phyloP scores from a whole-genome alignment of 2,888 invertebrate genomes.

The Julus scanicus region DNA sequence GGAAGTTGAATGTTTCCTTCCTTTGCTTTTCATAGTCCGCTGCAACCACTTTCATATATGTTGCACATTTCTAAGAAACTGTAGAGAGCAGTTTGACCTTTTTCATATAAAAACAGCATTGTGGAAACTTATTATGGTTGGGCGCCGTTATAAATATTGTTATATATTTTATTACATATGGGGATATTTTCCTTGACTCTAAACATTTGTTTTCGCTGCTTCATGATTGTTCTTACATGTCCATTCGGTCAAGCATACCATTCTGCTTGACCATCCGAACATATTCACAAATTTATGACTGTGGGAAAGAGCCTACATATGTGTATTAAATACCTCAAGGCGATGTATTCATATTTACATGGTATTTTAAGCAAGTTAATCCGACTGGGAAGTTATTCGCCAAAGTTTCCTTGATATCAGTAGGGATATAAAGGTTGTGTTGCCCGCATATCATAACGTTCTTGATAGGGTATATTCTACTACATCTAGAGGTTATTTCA shows the following conservation, averaged over 20 bases:
- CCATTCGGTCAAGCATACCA: background rate
- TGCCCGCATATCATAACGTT: background rate
- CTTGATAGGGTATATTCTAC: no score
- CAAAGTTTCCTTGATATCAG: background rate
- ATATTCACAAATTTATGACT: background rate
- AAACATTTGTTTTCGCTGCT: background rate
- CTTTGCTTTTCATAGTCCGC: background rate
- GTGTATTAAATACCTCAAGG: background rate
- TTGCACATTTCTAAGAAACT: background rate
- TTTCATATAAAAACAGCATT: background rate
- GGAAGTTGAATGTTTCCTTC: background rate
- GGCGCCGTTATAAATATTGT: background rate
- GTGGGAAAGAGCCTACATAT: background rate
- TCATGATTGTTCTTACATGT: background rate
- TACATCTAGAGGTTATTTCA: no score
- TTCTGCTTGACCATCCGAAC: background rate
- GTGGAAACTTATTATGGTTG: background rate
- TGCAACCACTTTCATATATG: background rate
- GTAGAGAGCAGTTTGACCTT: background rate
- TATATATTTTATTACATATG: background rate
- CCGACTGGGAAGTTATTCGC: background rate
- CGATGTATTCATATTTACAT: background rate
- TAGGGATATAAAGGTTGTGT: background rate
- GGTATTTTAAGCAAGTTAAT: background rate
- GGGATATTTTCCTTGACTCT: background rate